A percentile compares a stretch with the other conserved stretches of the same genome.
These are phyloP conservation scores for Rotaria sp. DNA, from an alignment of 2,888 invertebrate genomes.

Conservation along the genomic window DNA sequence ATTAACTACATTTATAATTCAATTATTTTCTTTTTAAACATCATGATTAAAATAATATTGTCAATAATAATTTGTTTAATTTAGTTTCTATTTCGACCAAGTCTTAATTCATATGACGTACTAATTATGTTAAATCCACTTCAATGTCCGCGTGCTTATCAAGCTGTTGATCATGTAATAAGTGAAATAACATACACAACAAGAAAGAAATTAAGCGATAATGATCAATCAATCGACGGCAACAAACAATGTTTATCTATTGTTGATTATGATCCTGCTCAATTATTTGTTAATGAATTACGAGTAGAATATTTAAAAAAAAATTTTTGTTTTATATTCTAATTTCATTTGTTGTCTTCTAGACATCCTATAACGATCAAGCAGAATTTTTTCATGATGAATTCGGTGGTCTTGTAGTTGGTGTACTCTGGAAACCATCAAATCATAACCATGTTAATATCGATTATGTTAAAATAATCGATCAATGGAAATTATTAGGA, in stretches of 20 bases:
- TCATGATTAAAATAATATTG: no score
- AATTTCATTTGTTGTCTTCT: background rate
- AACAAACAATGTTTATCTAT: conserved; percentile 63
- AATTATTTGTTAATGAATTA: conserved; percentile 67
- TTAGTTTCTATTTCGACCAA: conserved; percentile 61
- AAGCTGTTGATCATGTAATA: conserved; percentile 54
- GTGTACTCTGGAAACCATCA: conserved; percentile 73
- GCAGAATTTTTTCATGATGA: conserved; percentile 81
- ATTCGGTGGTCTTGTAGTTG: conserved; percentile 74
- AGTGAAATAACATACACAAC: background rate
- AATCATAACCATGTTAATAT: background rate
- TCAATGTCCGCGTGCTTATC: conserved; percentile 57
- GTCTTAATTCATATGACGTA: conserved; percentile 68
- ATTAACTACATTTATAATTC: no score
- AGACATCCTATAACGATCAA: conserved; percentile 59
- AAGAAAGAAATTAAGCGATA: background rate
- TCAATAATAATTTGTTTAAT: no score
- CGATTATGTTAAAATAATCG: conserved; percentile 6
- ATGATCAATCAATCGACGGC: conserved; percentile 34
- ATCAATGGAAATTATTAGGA: background rate
- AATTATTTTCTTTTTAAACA: no score
- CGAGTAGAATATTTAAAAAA: conserved; percentile 50
- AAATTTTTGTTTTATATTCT: no score
- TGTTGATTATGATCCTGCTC: conserved; percentile 70
- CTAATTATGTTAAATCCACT: conserved; percentile 64